Base-by-base conservation (phyloP, 1,140 invertebrate genomes). In the Leucophenga varia region DNA sequence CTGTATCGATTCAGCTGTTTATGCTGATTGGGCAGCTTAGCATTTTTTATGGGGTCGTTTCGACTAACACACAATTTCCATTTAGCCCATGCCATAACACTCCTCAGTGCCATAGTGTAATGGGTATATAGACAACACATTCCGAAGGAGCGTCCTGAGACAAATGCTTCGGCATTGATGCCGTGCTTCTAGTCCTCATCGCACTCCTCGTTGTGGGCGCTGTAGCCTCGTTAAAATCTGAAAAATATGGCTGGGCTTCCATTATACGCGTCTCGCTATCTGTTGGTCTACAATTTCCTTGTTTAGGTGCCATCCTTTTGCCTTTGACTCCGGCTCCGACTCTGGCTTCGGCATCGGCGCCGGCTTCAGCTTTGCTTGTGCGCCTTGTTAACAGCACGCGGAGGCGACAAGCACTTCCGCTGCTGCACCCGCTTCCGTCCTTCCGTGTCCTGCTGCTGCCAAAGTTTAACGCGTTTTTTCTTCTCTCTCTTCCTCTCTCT, bases 191-290 rank as follows among this genome's bases (percentile, higher is more conserved):
- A 3, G 12, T 38, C 12, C 19, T 37, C 21, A 21, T 39, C 32
- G 31, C 43, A 10, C n/a, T 21, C 31, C n/a, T 38, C 32, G 25
- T 51, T 35, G 21, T 54, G 49, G 19, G 30, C 20, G 39, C 13
- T 40, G 16, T 38, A 36, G 61, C 43, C 58, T 65, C 61, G 61
- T 65, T 65, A 65, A 65, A 65, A 65, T 65, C 61, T 56, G 55
- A 55, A 65, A 56, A 65, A 65, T 65, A 65, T 65, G 61, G 51
- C 63, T 61, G 52, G 52, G 55, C 49, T 61, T 43, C 49, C 59
- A 57, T 67, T 61, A 61, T 61, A 53, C 52, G 43, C 37, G 41
- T 46, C 51, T 39, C 47, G 58, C 48, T 64, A 61, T 64, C 61
- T 53, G 48, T 61, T n/a, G n/a, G n/a, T n/a, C n/a, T n/a, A n/a